Conservation (phyloP, 2,797 vertebrate genomes). For the Bradypodion ventrale region DNA sequence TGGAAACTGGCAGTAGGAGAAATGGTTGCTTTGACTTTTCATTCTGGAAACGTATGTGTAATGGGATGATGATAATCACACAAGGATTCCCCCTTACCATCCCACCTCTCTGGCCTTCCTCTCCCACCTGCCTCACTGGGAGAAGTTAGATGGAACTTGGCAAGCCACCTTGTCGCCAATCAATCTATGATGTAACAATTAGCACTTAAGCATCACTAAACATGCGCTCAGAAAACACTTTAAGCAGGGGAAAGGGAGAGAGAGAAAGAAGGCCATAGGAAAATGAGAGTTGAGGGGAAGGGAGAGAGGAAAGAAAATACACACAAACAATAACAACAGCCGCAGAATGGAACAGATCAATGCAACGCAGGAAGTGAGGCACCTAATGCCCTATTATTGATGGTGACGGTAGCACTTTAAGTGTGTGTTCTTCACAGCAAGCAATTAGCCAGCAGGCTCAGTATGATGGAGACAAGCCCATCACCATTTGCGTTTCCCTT, state of each 20-base stretch:
- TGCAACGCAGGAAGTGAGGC: constrained; percentile 68
- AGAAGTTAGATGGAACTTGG: constrained; percentile 76
- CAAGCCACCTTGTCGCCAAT: constrained; percentile 80
- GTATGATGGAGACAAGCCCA: constrained; percentile 64
- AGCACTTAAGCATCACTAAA: constrained; percentile 82
- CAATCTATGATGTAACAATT: constrained; percentile 84
- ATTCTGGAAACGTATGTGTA: constrained; percentile 37
- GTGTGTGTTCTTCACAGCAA: constrained; percentile 66
- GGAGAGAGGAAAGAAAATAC: neutral
- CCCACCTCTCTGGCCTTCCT: constrained; percentile 57
- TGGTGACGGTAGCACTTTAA: constrained; percentile 71
- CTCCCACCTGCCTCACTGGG: constrained; percentile 51
- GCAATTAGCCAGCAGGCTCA: constrained; percentile 76
- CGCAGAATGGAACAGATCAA: constrained; percentile 74
- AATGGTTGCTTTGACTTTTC: constrained; percentile 44
- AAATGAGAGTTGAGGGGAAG: neutral
- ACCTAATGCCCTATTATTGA: constrained; percentile 79
- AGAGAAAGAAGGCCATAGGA: neutral
- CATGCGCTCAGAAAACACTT: constrained; percentile 78
- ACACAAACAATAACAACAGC: constrained; percentile 60
- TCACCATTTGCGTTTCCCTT: constrained; percentile 37
- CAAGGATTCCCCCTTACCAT: constrained; percentile 72
- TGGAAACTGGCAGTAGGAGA: constrained; percentile 44
- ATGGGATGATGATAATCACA: constrained; percentile 62
- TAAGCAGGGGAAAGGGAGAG: constrained; percentile 11